Evolutionary conservation across 2,797 vertebrate species (phyloP).

Genomic region (Darevskia nairensis): DNA sequence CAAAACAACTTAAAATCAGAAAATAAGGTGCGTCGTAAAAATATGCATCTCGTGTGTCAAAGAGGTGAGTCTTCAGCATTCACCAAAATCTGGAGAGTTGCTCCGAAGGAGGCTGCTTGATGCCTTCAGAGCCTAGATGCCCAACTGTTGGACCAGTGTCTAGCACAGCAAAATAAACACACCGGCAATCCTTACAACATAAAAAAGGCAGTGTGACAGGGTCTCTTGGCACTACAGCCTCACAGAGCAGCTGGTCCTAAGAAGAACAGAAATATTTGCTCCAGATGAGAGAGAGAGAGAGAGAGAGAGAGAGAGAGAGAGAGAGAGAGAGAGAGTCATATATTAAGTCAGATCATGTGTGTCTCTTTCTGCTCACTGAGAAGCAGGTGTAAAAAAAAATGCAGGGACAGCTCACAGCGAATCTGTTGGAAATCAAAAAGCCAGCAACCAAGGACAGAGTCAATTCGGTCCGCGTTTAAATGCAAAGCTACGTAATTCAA

Average conservation of each 20-base stretch:
- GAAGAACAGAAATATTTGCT: conserved; percentile 12
- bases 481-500: too few relatives aligned
- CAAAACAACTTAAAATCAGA: too few relatives aligned
- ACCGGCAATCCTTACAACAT: conserved; percentile 27
- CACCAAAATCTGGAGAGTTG: too few relatives aligned
- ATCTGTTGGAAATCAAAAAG: background rate
- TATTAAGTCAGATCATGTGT: conserved; percentile 55
- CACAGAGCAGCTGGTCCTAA: conserved; percentile 61
- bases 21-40: too few relatives aligned
- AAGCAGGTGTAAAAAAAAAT: background rate
- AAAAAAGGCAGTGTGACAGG: conserved; percentile 46
- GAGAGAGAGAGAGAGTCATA: too few relatives aligned
- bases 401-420: background rate
- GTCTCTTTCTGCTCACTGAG: conserved; percentile 36
- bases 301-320: background rate
- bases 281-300: too few relatives aligned
- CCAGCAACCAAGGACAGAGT: conserved; percentile 24
- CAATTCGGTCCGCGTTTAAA: too few relatives aligned
- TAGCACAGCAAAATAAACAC: conserved; percentile 31
- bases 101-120: too few relatives aligned
- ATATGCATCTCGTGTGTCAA: too few relatives aligned
- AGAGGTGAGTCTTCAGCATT: too few relatives aligned
- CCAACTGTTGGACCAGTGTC: conserved; percentile 17
- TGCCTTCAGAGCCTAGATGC: background rate
- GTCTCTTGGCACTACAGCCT: conserved; percentile 59